Base-by-base conservation (phyloP, 1,140 invertebrate species). In the Papilio polyxenes region DNA sequence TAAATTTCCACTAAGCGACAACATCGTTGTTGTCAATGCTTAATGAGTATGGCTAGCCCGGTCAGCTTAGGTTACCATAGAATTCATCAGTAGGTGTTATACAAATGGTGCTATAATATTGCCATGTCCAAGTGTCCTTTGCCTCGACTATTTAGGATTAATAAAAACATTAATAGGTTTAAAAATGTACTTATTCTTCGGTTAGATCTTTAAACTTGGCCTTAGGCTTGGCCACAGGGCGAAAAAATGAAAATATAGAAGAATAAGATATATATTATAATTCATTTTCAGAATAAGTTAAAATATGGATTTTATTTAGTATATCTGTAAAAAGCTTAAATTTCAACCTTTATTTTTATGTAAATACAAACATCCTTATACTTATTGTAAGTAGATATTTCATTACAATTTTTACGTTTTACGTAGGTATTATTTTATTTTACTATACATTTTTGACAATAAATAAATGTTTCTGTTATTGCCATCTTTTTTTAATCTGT, bases 401-500 rank as follows among this genome's bases (percentile, higher is more conserved):
- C 13, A 72, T 37, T 37, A 72, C 13, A 15, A 72, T 62, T 62
- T 40, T 40, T 53, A 81, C 53, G 69, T 75, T 81, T 81, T 81
- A 59, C 48, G 74, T 72, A n/a, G n/a, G n/a, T n/a, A 62, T 62
- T 74, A 53, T 40, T 76, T 40, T 51, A 75, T 59, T 75, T 53
- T 53, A 82, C 40, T 51, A 59, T 75, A 82, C 20, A 76, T 31
- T 78, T 81, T 17, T 82, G 77, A 81, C 59, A 84, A 85, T 85
- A 85, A 86, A 85, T 79, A 72, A 53, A 84, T 86, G 85, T 87
- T 87, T 86, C 83, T 86, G 85, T 87, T 87, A 81, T 44, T 81
- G 65, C 1, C 11, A 72, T 15, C 15, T 72, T 72, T 72, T 40
- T 72, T 72, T 65, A 20, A 65, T 3, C 31, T 23, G 10, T 65